These are phyloP conservation scores for Leptopilina myrica DNA, from an alignment of 2,888 invertebrate species.

Conservation along the genomic window DNA sequence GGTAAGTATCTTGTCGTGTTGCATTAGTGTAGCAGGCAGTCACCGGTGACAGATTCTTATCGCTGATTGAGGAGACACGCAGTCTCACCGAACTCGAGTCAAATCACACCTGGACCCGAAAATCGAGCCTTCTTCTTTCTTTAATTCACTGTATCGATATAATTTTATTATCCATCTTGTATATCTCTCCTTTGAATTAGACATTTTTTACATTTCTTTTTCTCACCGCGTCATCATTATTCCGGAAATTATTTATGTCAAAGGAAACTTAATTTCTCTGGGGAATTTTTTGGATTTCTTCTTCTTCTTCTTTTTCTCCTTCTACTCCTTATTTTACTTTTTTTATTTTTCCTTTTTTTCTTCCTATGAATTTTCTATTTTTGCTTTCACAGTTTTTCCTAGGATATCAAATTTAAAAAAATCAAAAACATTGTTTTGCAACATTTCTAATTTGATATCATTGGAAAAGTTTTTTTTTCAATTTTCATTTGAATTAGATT, in stretches of 20 bases:
- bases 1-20: constrained; percentile 70
- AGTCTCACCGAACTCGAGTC: constrained; percentile 66
- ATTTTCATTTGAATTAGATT: too few relatives aligned
- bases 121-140: constrained; percentile 20
- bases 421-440: too few relatives aligned
- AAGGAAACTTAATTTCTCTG: not conserved
- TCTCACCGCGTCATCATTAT: not conserved
- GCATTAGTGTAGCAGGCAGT: constrained; percentile 64
- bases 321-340: too few relatives aligned
- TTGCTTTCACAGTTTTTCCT: too few relatives aligned
- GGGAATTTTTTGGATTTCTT: not conserved
- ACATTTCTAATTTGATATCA: too few relatives aligned
- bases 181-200: not conserved
- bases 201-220: not conserved
- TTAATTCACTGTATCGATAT: not conserved
- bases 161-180: not conserved
- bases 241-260: not conserved
- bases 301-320: too few relatives aligned
- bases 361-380: too few relatives aligned
- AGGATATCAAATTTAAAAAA: too few relatives aligned
- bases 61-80: constrained; percentile 69
- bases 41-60: constrained; percentile 72
- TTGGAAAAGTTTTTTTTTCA: too few relatives aligned
- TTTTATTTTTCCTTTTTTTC: too few relatives aligned
- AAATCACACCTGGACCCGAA: constrained; percentile 60